Evolutionary conservation across 2,888 invertebrate species (phyloP).

Genomic region (Lepidochitona cinerea): DNA sequence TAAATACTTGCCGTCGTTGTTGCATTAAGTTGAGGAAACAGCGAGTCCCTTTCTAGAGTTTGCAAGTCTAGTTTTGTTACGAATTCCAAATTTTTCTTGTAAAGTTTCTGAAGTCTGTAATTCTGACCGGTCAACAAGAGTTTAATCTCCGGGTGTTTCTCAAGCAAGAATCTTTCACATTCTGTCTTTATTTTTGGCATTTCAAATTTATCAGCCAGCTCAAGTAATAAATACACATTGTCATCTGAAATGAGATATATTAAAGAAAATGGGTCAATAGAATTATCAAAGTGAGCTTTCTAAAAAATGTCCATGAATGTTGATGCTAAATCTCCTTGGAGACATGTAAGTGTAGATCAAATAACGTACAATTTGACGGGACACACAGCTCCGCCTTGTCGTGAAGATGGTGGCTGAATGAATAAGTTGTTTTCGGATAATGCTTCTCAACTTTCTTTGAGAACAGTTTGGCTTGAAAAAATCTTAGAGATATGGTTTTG

Average conservation of each 20-base stretch:
- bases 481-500: too few species aligned
- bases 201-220: slow-evolving; percentile 70
- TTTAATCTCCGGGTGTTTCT: slow-evolving; percentile 51
- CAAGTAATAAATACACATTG: slow-evolving; percentile 69
- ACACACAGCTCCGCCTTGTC: too few species aligned
- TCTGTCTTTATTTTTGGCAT: slow-evolving; percentile 67
- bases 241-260: slow-evolving; percentile 58
- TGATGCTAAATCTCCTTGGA: too few species aligned
- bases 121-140: slow-evolving; percentile 55
- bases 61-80: slow-evolving; percentile 45
- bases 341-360: too few species aligned
- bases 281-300: too few species aligned
- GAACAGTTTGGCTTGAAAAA: too few species aligned
- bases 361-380: too few species aligned
- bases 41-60: slow-evolving; percentile 53
- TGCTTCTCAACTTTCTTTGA: too few species aligned
- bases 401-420: too few species aligned
- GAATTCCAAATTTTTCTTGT: slow-evolving; percentile 49
- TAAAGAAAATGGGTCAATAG: too few species aligned
- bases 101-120: slow-evolving; percentile 44
- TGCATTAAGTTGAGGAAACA: slow-evolving; percentile 40
- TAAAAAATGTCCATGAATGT: too few species aligned
- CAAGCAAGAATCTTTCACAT: slow-evolving; percentile 68
- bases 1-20: slow-evolving; percentile 53
- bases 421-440: too few species aligned